These are phyloP conservation scores for Tubulanus polymorphus DNA, from an alignment of 2,888 invertebrate species.

Conservation along the genomic window DNA sequence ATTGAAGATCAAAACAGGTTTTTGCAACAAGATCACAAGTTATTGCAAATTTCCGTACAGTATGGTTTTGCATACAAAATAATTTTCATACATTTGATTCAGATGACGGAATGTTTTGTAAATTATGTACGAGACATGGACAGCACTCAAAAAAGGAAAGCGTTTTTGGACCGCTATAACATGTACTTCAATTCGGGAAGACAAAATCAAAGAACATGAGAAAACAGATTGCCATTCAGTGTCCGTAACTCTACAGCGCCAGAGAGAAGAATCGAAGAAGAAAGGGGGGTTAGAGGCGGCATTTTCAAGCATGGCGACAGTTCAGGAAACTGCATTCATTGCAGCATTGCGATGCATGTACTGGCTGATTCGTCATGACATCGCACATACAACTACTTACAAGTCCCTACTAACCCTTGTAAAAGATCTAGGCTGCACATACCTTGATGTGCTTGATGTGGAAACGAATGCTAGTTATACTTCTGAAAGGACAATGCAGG, in stretches of 20 bases:
- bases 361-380: not conserved
- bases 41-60: not conserved
- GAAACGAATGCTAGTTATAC: not conserved
- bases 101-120: not conserved
- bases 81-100: not conserved
- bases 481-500: not conserved
- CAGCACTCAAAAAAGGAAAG: not conserved
- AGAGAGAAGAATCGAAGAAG: not conserved
- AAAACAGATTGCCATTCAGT: not conserved
- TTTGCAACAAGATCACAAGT: not conserved
- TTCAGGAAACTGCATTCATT: not conserved
- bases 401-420: not conserved
- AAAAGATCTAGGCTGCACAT: not conserved
- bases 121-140: not conserved
- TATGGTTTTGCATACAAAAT: not conserved
- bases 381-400: not conserved
- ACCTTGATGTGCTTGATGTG: not conserved
- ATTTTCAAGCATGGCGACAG: not conserved
- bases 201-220: not conserved
- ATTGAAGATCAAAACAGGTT: too few relatives aligned
- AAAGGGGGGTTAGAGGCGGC: not conserved
- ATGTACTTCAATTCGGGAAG: not conserved
- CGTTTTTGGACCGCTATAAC: not conserved
- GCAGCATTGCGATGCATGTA: not conserved
- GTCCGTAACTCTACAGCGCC: not conserved